Evolutionary conservation across 2,113 vertebrate genomes (phyloP).

Genomic region (Daubentonia madagascariensis): DNA sequence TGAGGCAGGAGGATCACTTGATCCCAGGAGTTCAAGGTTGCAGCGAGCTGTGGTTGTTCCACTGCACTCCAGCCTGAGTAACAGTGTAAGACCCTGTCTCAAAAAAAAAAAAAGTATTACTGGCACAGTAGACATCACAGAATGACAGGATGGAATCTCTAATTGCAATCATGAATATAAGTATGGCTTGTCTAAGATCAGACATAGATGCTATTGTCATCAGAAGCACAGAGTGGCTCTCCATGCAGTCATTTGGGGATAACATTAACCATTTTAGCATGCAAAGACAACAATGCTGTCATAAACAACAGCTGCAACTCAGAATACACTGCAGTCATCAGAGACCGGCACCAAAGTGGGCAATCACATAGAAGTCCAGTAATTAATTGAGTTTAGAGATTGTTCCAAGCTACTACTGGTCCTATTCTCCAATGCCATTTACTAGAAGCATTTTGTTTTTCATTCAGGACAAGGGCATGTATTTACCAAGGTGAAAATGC

Average conservation of each 20-base stretch:
- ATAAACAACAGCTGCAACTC: constrained; percentile 58
- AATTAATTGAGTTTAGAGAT: constrained; percentile 35
- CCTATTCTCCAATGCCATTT: not conserved
- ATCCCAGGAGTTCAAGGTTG: too few relatives aligned
- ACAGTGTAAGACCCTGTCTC: too few relatives aligned
- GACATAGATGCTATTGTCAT: constrained; percentile 49
- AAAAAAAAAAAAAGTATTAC: not conserved
- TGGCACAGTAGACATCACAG: not conserved
- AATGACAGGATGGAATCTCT: not conserved
- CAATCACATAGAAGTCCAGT: not conserved
- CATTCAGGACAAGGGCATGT: not conserved
- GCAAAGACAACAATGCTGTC: constrained; percentile 30
- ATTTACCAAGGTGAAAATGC: not conserved
- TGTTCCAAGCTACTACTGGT: not conserved
- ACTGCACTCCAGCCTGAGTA: too few relatives aligned
- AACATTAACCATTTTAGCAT: constrained; percentile 9
- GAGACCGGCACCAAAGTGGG: not conserved
- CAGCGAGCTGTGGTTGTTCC: too few relatives aligned
- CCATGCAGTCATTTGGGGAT: constrained; percentile 53
- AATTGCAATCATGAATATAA: not conserved
- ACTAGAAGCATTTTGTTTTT: not conserved
- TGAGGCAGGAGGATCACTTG: too few relatives aligned
- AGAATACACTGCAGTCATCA: not conserved
- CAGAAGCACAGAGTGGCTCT: not conserved
- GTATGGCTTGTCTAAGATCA: constrained; percentile 42